Evolutionary conservation across 1,140 invertebrate genomes (phyloP).

Genomic region (Drosophila fuyamai): DNA sequence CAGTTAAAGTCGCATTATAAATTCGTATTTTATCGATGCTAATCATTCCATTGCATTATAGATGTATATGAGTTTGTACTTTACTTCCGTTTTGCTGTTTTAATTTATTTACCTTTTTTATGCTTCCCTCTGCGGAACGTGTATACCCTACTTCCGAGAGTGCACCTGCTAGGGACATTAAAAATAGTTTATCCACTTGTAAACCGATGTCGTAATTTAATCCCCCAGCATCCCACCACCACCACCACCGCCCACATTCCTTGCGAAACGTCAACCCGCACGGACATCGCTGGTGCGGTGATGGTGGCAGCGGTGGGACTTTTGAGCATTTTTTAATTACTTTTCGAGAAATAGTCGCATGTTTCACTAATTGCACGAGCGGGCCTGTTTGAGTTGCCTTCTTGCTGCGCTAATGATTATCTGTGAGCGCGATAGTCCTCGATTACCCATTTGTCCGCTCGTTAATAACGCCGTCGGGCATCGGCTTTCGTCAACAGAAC

Average conservation of each 20-base stretch:
- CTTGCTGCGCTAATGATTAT: slow-evolving; percentile 48
- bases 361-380: slow-evolving; percentile 62
- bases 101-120: background rate
- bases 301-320: slow-evolving; percentile 22
- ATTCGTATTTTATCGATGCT: no score
- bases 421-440: slow-evolving; percentile 13
- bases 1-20: no score
- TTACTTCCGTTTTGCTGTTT: background rate
- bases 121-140: slow-evolving; percentile 7
- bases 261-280: slow-evolving; percentile 13
- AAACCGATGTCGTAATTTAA: slow-evolving; percentile 50
- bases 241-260: slow-evolving; percentile 7
- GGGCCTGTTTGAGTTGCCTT: slow-evolving; percentile 37
- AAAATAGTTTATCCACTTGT: slow-evolving; percentile 47
- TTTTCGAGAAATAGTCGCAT: slow-evolving; percentile 39
- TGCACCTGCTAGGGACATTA: slow-evolving; percentile 16
- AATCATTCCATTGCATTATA: no score
- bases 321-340: slow-evolving; percentile 56
- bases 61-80: background rate
- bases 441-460: slow-evolving; percentile 35
- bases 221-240: slow-evolving; percentile 20
- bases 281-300: slow-evolving; percentile 8
- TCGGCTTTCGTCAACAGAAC: slow-evolving; percentile 62
- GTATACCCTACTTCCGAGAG: slow-evolving; percentile 8
- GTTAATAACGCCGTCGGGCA: slow-evolving; percentile 12